Evolutionary conservation across 2,797 vertebrate species (phyloP).

Genomic region (Melanotaenia trifasciata): DNA sequence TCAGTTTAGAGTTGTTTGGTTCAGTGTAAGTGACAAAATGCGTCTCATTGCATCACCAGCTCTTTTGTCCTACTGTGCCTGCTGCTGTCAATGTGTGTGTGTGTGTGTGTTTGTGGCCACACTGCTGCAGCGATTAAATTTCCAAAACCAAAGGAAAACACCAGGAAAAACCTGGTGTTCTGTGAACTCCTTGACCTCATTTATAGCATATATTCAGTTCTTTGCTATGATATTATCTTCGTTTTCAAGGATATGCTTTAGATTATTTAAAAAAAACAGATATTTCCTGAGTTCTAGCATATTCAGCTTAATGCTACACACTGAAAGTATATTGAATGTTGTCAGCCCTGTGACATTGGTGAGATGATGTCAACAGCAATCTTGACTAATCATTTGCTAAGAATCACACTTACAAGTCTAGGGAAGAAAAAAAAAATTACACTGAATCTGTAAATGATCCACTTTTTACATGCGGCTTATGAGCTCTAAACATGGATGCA

Average conservation of each 20-base stretch:
- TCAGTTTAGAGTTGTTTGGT: background rate
- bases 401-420: background rate
- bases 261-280: background rate
- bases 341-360: background rate
- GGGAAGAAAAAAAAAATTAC: background rate
- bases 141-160: background rate
- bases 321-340: background rate
- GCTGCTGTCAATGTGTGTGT: background rate
- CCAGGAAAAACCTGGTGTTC: background rate
- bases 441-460: background rate
- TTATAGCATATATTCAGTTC: background rate
- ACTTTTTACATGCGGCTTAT: background rate
- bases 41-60: constrained; percentile 1
- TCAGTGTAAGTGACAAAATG: background rate
- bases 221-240: background rate
- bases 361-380: background rate
- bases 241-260: background rate
- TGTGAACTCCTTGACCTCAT: background rate
- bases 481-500: background rate
- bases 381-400: background rate
- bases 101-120: background rate
- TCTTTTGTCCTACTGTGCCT: background rate
- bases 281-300: background rate
- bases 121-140: background rate
- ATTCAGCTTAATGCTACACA: background rate